phyloP scores from a whole-genome alignment of 2,888 invertebrate genomes.

The Thelaira solivaga region DNA sequence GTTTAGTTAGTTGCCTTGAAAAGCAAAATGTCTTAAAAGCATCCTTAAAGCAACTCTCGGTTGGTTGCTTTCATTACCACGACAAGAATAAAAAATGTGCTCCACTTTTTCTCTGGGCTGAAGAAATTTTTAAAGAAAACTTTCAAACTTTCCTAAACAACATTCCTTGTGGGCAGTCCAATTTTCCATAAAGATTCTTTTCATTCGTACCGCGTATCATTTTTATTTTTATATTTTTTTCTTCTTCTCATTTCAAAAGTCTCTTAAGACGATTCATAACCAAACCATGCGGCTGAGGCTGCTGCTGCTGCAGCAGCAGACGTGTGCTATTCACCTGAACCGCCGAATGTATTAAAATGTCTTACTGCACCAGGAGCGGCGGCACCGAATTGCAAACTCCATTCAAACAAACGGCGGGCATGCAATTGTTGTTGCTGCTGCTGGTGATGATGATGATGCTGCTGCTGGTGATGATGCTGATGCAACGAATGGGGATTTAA shows the following conservation, averaged over 20 bases:
- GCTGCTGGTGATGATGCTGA: constrained; percentile 75
- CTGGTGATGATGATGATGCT: constrained; percentile 77
- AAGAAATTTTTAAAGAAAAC: too few species aligned
- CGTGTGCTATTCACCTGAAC: constrained; percentile 77
- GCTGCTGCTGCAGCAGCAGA: constrained; percentile 65
- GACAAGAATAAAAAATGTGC: not conserved
- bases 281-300: constrained; percentile 74
- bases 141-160: too few species aligned
- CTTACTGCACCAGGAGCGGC: constrained; percentile 76
- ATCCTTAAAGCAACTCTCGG: too few species aligned
- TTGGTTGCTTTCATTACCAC: too few species aligned
- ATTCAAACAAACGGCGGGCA: constrained; percentile 77
- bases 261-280: constrained; percentile 73
- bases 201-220: too few species aligned
- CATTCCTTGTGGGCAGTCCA: not conserved
- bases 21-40: too few species aligned
- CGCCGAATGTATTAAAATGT: constrained; percentile 76
- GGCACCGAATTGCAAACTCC: constrained; percentile 77
- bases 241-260: constrained; percentile 1
- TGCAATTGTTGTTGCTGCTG: constrained; percentile 78
- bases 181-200: constrained; percentile 3
- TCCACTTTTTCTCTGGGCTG: too few species aligned
- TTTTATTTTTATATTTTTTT: not conserved
- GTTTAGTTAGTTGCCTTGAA: too few species aligned
- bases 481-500: constrained; percentile 76